These are phyloP conservation scores for Zaprionus obscuricornis DNA, from an alignment of 2,888 invertebrate species.

Conservation along the genomic window DNA sequence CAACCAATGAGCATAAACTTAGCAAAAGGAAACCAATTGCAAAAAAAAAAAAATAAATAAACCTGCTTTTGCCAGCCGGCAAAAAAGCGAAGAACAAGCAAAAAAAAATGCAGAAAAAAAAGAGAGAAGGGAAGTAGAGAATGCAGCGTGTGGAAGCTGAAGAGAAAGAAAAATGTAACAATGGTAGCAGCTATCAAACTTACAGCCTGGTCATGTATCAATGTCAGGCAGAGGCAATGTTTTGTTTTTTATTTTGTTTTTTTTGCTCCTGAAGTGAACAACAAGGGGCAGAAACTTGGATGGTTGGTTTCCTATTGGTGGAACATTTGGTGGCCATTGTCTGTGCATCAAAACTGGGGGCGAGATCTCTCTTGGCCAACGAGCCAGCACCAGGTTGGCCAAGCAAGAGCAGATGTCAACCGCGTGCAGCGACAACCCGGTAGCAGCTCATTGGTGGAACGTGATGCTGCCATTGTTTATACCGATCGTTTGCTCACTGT, in stretches of 20 bases:
- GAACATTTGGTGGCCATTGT: constrained; percentile 61
- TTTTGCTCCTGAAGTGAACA: too few species aligned
- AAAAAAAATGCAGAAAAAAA: neutral
- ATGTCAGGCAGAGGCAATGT: constrained; percentile 61
- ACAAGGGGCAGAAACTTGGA: too few species aligned
- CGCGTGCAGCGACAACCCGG: constrained; percentile 31
- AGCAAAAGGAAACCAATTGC: constrained; percentile 40
- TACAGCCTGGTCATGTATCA: constrained; percentile 70
- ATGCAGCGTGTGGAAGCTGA: too few species aligned
- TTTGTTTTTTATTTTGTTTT: too few species aligned
- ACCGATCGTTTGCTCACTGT: constrained; percentile 20
- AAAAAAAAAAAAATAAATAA: too few species aligned
- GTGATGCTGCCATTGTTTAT: constrained; percentile 61
- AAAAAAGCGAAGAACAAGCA: too few species aligned
- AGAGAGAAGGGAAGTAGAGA: too few species aligned
- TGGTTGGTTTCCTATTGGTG: too few species aligned
- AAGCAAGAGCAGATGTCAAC: constrained; percentile 65
- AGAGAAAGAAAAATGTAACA: constrained; percentile 53
- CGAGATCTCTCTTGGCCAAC: constrained; percentile 22
- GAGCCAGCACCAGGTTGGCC: constrained; percentile 32
- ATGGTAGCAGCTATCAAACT: constrained; percentile 72
- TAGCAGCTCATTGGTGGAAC: constrained; percentile 65
- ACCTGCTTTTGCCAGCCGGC: constrained; percentile 38
- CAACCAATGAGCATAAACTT: constrained; percentile 46
- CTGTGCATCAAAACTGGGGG: constrained; percentile 42